These are phyloP conservation scores for Drosophila pullipes DNA, from an alignment of 2,888 invertebrate genomes.

Conservation along the genomic window DNA sequence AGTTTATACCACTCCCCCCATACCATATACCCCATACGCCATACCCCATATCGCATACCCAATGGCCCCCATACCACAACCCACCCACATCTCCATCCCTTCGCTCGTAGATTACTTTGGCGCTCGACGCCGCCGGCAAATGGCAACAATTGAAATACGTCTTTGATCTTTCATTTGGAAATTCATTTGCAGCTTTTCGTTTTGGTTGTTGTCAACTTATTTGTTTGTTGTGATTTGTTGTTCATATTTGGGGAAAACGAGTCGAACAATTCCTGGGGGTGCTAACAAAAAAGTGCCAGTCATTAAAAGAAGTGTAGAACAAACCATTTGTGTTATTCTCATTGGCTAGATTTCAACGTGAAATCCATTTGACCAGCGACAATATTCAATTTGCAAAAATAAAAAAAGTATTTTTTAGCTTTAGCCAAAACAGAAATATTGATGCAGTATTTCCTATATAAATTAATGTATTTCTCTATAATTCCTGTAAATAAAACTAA, in stretches of 20 bases:
- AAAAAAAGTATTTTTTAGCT: too few species aligned
- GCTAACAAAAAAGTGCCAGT: background rate
- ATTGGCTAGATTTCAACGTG: constrained; percentile 1
- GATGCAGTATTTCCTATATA: background rate
- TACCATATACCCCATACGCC: background rate
- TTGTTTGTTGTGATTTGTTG: constrained; percentile 19
- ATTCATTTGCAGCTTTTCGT: constrained; percentile 66
- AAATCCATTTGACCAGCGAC: background rate
- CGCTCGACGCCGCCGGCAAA: constrained; percentile 68
- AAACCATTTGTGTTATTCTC: background rate
- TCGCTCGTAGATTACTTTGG: constrained; percentile 40
- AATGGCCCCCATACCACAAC: background rate
- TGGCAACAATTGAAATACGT: constrained; percentile 78
- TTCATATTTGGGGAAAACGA: constrained; percentile 4
- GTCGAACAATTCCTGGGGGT: background rate
- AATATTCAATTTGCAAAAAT: background rate
- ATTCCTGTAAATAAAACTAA: background rate
- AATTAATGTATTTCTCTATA: background rate
- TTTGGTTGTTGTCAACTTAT: background rate
- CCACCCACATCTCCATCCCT: background rate
- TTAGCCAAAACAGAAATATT: background rate
- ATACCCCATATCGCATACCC: background rate
- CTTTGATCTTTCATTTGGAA: constrained; percentile 80
- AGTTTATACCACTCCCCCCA: constrained; percentile 45
- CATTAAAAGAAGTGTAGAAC: background rate